A percentile compares a stretch with the other conserved stretches of the same genome.
Evolutionary conservation across 1,140 invertebrate genomes (phyloP).

Genomic region (Pentalonia nigronervosa): DNA sequence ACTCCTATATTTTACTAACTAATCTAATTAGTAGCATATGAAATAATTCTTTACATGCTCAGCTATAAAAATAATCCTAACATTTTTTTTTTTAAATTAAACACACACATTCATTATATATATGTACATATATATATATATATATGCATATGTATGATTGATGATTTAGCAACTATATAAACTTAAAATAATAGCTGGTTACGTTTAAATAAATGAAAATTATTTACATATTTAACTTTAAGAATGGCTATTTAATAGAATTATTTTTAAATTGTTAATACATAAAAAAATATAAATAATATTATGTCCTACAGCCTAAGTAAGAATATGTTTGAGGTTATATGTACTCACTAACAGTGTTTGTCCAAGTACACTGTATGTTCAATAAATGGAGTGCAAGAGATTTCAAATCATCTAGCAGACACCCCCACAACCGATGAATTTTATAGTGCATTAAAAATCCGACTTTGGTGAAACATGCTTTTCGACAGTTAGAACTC

Average conservation of each 20-base stretch:
- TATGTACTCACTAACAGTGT: conserved; percentile 44
- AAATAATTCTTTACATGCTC: not conserved
- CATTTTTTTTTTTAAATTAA: not conserved
- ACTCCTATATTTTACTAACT: not conserved
- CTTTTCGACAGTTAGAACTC: not conserved
- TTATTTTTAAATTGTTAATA: not conserved
- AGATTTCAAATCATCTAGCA: not conserved
- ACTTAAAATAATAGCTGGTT: not conserved
- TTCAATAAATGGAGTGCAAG: not conserved
- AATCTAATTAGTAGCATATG: not conserved
- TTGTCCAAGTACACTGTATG: not conserved
- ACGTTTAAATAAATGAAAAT: not conserved
- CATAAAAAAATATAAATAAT: not conserved
- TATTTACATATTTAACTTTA: not conserved
- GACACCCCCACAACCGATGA: not conserved
- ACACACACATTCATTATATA: not conserved
- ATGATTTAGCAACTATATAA: not conserved
- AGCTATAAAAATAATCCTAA: not conserved
- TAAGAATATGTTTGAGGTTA: conserved; percentile 46
- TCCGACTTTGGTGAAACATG: not conserved
- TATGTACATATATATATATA: not conserved
- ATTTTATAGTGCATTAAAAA: not conserved
- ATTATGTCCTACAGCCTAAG: not conserved
- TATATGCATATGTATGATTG: not conserved
- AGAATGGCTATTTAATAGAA: not conserved